Conservation (phyloP, 2,888 invertebrate species). For the Tenthredo distinguenda region DNA sequence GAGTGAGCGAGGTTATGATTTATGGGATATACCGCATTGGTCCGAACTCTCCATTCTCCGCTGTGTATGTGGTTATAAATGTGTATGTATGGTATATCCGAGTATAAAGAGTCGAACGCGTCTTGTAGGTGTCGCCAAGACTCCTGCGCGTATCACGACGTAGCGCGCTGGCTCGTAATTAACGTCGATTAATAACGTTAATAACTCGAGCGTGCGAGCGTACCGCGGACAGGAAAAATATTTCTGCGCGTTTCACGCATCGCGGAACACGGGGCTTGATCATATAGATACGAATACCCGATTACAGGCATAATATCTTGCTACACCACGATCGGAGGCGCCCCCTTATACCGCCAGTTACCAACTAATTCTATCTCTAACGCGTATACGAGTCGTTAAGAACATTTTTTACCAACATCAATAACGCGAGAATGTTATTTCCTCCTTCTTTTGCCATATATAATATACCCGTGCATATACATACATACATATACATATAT, state of each 20-base stretch:
- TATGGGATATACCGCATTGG: constrained; percentile 39
- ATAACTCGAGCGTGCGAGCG: constrained; percentile 46
- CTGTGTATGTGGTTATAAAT: neutral
- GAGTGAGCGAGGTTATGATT: constrained; percentile 39
- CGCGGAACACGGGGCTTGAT: constrained; percentile 43
- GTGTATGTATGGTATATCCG: neutral
- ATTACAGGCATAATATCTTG: constrained; percentile 24
- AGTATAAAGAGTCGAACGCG: neutral
- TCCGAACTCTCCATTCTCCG: constrained; percentile 27
- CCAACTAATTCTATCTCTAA: constrained; percentile 40
- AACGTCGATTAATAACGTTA: constrained; percentile 51
- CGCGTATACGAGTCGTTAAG: neutral
- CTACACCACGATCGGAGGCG: constrained; percentile 29
- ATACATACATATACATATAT: too few relatives aligned
- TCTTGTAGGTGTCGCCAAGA: constrained; percentile 46
- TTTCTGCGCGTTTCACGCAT: constrained; percentile 44
- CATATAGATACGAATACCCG: constrained; percentile 33
- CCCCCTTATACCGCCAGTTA: constrained; percentile 41
- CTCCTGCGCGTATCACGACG: constrained; percentile 10
- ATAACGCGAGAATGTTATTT: neutral
- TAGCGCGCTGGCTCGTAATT: constrained; percentile 40
- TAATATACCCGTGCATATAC: neutral
- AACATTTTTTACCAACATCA: neutral
- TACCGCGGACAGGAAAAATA: constrained; percentile 32
- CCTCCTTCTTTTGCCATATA: neutral